Base-by-base conservation (phyloP, 2,113 vertebrate genomes). In the Thamnaconus septentrionalis region DNA sequence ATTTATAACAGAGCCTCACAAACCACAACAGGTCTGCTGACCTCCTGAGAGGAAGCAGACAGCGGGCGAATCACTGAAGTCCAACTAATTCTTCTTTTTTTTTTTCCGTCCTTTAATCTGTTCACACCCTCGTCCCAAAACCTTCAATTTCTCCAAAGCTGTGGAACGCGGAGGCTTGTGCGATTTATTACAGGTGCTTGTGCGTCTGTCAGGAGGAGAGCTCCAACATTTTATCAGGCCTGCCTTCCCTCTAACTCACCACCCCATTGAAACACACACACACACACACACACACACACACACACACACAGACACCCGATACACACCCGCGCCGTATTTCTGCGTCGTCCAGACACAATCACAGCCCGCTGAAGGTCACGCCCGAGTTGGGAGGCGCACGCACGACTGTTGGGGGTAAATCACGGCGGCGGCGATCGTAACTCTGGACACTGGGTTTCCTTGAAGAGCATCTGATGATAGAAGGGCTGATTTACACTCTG, bases 1-100 rank as follows among this genome's bases (percentile, higher is more conserved):
- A 75, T 73, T 66, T 59, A 66, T 66, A 61, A 58, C 53, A 58
- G 7, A 57, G 64, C 58, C 48, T 12, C 56, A 12, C 67, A 56
- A 1, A 31, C 18, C 18, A 31, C 18, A 46, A 59, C 46, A 66
- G 57, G 42, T 71, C 44, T 31, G 42, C 45, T 71, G 56, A 78
- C 67, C 63, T 31, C 64, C 48, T 40, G 72, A 59, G 64, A 59
- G 4, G n/a, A 59, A 77, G 45, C 51, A 65, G 49, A 50, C 9
- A 69, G 60, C 56, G 55, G 46, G 40, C 54, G 18, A 73, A 49
- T 55, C 56, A 57, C 44, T 77, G 51, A 63, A 69, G 44, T 72
- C 42, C 55, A 66, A 67, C 72, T 66, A 64, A 78, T 64, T 73
- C 61, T 56, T 12, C 45, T 31, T 31, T 31, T 31, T 2, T 31